Conservation (phyloP, 2,797 vertebrate species). For the Erpetoichthys calabaricus region DNA sequence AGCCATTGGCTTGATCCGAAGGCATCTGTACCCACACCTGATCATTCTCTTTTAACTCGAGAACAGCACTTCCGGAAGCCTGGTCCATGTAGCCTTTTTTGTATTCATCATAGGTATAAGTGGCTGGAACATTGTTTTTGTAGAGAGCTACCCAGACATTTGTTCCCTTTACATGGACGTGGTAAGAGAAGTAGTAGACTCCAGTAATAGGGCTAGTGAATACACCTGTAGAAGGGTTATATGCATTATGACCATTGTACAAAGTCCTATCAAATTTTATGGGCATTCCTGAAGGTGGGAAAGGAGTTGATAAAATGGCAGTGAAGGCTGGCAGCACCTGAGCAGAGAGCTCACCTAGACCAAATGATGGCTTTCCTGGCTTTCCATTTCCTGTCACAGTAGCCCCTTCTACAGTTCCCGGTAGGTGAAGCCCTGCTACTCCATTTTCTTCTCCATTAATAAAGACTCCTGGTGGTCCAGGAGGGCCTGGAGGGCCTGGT, state of each 20-base stretch:
- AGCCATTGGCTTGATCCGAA: conserved; percentile 92
- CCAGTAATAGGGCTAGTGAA: conserved; percentile 87
- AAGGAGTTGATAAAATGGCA: conserved; percentile 83
- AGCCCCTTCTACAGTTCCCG: conserved; percentile 66
- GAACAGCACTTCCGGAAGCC: conserved; percentile 90
- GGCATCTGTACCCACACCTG: conserved; percentile 98
- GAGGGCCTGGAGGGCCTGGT: conserved; percentile 77
- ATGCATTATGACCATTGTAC: conserved; percentile 91
- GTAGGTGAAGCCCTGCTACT: conserved; percentile 63
- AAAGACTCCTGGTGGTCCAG: conserved; percentile 65
- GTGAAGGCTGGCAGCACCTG: conserved; percentile 81
- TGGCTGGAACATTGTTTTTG: conserved; percentile 97
- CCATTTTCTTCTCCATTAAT: conserved; percentile 60
- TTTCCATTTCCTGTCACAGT: conserved; percentile 61
- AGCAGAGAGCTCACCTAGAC: conserved; percentile 69
- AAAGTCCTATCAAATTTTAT: conserved; percentile 95
- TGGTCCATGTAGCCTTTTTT: conserved; percentile 99
- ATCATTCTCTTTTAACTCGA: conserved; percentile 91
- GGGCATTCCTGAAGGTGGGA: conserved; percentile 87
- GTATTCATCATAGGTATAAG: conserved; percentile 96
- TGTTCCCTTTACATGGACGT: conserved; percentile 95
- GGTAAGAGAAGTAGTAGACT: conserved; percentile 95
- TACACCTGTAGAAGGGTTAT: conserved; percentile 78
- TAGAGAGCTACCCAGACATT: conserved; percentile 96
- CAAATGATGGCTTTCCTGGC: conserved; percentile 61